A percentile compares a stretch with the other conserved stretches of the same genome.
Conservation (phyloP, 1,140 invertebrate genomes). For the Gonioctena quinquepunctata region DNA sequence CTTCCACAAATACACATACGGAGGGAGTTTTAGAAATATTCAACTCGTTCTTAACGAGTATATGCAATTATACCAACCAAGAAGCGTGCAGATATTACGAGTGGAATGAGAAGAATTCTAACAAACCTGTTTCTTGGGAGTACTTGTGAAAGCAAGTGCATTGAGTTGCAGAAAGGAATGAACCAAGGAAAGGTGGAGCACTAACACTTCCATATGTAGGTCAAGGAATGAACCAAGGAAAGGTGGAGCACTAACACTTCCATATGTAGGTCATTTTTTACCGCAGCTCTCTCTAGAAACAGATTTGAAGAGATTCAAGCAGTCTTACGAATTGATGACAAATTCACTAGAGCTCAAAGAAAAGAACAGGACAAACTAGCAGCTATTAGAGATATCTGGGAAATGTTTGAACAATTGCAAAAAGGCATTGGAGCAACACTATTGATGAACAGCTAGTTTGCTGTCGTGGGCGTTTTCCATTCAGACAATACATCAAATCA, state of each 20-base stretch:
- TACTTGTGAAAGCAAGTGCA: not conserved
- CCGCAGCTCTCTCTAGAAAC: not conserved
- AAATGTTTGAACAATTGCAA: slow-evolving; percentile 43
- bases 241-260: slow-evolving; percentile 11
- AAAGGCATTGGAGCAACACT: slow-evolving; percentile 39
- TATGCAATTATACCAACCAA: not conserved
- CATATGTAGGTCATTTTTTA: too few species aligned
- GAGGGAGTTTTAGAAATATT: too few species aligned
- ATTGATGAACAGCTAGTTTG: slow-evolving; percentile 24
- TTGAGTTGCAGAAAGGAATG: too few species aligned
- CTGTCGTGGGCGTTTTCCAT: slow-evolving; percentile 16
- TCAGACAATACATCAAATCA: slow-evolving; percentile 21
- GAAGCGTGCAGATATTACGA: not conserved
- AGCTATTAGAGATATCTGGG: slow-evolving; percentile 45
- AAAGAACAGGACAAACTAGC: slow-evolving; percentile 45
- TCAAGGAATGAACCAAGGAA: slow-evolving; percentile 16
- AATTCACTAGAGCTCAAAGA: slow-evolving; percentile 22
- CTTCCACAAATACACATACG: too few species aligned
- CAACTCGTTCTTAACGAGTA: too few species aligned
- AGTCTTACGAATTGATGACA: slow-evolving; percentile 36
- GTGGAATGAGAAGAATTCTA: slow-evolving; percentile 13
- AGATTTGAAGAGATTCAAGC: slow-evolving; percentile 2
- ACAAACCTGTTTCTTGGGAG: slow-evolving; percentile 12
- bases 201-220: slow-evolving; percentile 20
- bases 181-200: not conserved